These are phyloP conservation scores for Merodon equestris DNA, from an alignment of 2,888 invertebrate species.

Conservation along the genomic window DNA sequence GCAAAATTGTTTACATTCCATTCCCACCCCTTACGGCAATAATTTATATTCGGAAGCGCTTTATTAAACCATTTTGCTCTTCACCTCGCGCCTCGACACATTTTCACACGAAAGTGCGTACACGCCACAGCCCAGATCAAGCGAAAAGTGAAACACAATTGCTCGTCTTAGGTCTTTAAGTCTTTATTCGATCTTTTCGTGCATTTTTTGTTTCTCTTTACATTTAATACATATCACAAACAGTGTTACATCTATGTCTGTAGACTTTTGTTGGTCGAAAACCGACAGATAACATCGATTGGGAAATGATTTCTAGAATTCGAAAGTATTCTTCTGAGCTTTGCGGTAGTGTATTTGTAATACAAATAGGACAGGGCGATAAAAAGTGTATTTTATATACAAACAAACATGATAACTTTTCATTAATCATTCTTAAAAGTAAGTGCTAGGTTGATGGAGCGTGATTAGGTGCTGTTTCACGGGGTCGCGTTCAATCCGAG, in stretches of 20 bases:
- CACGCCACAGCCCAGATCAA: slow-evolving; percentile 24
- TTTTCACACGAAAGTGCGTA: slow-evolving; percentile 2
- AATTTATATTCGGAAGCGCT: no score
- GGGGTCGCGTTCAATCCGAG: slow-evolving; percentile 65
- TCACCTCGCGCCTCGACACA: not conserved
- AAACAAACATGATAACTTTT: slow-evolving; percentile 46
- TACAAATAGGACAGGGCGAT: slow-evolving; percentile 22
- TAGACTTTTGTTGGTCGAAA: slow-evolving; percentile 7
- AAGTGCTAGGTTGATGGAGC: not conserved
- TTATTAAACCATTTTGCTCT: no score
- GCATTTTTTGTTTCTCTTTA: slow-evolving; percentile 16
- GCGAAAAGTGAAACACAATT: not conserved
- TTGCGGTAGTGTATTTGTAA: slow-evolving; percentile 32
- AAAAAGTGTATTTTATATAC: slow-evolving; percentile 28
- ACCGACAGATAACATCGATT: slow-evolving; percentile 9
- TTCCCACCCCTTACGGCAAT: no score
- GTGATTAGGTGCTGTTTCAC: slow-evolving; percentile 9
- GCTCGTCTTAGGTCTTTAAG: not conserved
- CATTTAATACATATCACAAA: slow-evolving; percentile 63
- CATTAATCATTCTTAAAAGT: slow-evolving; percentile 2
- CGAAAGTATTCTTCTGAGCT: not conserved
- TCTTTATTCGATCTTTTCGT: slow-evolving; percentile 10
- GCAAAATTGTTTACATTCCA: slow-evolving; percentile 23
- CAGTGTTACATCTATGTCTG: slow-evolving; percentile 47
- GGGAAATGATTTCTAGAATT: slow-evolving; percentile 1